These are phyloP conservation scores for Colletes latitarsis DNA, from an alignment of 1,140 invertebrate species.

Conservation along the genomic window DNA sequence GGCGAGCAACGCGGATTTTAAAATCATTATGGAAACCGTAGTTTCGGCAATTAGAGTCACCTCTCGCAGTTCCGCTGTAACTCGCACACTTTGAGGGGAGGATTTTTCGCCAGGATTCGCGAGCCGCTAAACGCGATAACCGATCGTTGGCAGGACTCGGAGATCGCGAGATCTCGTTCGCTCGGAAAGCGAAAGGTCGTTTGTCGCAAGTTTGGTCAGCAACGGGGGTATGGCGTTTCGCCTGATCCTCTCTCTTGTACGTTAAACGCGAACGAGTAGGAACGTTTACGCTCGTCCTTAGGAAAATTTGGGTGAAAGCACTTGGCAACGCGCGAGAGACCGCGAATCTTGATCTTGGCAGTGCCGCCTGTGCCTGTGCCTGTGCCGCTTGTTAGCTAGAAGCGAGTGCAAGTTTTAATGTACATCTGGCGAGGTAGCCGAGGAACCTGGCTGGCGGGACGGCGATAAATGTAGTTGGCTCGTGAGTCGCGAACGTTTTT, in stretches of 20 bases:
- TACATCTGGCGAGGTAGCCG: conserved; percentile 42
- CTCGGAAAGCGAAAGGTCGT: conserved; percentile 35
- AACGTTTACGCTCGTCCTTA: neutral
- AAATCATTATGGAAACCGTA: conserved; percentile 33
- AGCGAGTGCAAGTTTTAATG: conserved; percentile 53
- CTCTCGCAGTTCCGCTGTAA: neutral
- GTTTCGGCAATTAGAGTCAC: conserved; percentile 57
- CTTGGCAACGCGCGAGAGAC: conserved; percentile 38
- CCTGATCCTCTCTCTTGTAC: too few relatives aligned
- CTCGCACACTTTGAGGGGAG: too few relatives aligned
- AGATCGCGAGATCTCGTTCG: neutral
- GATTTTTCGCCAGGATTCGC: too few relatives aligned
- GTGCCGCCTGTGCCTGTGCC: too few relatives aligned
- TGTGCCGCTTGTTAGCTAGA: conserved; percentile 57
- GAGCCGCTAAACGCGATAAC: conserved; percentile 65
- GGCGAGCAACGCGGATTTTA: conserved; percentile 30
- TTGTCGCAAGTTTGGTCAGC: conserved; percentile 12
- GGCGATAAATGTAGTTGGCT: conserved; percentile 71
- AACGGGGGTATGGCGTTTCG: neutral
- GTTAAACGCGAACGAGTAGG: neutral
- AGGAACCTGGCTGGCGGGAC: conserved; percentile 27
- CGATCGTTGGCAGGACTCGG: conserved; percentile 59
- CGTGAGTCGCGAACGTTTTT: conserved; percentile 57
- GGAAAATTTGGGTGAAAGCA: conserved; percentile 7
- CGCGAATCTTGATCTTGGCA: conserved; percentile 68